These are phyloP conservation scores for Syngnathus scovelli DNA, from an alignment of 2,113 vertebrate species.

Conservation along the genomic window DNA sequence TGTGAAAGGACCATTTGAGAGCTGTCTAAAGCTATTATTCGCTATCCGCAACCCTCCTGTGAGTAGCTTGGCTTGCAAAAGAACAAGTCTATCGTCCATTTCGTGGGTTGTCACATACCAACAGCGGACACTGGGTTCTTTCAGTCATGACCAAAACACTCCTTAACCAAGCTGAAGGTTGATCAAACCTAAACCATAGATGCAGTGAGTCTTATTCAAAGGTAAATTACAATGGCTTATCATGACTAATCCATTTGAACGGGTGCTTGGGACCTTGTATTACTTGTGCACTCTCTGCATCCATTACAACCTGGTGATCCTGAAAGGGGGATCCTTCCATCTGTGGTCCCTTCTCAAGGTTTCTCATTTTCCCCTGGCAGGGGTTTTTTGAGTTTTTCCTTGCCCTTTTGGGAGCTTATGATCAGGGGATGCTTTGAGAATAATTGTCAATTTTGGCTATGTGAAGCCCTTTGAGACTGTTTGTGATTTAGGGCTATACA, in stretches of 20 bases:
- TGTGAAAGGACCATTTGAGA: background rate
- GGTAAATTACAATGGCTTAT: slow-evolving; percentile 1
- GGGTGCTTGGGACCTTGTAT: background rate
- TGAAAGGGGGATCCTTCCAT: too few species aligned
- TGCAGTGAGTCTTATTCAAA: background rate
- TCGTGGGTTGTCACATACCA: slow-evolving; percentile 1
- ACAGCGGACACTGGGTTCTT: background rate
- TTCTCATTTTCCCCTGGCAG: too few species aligned
- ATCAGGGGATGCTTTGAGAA: too few species aligned
- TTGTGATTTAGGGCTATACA: too few species aligned
- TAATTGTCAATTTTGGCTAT: too few species aligned
- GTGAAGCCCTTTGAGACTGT: too few species aligned
- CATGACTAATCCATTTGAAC: background rate
- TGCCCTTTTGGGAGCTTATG: too few species aligned
- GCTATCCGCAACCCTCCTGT: background rate
- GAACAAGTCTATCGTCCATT: background rate
- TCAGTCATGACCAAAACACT: background rate
- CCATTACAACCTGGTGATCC: too few species aligned
- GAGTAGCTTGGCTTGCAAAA: background rate
- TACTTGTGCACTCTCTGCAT: too few species aligned
- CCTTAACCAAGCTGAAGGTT: slow-evolving; percentile 7
- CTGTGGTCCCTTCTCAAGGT: too few species aligned
- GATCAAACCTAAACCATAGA: background rate
- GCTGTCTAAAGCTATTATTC: slow-evolving; percentile 1
- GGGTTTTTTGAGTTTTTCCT: too few species aligned